Conservation (phyloP, 2,113 vertebrate species). For the Otis tarda region DNA sequence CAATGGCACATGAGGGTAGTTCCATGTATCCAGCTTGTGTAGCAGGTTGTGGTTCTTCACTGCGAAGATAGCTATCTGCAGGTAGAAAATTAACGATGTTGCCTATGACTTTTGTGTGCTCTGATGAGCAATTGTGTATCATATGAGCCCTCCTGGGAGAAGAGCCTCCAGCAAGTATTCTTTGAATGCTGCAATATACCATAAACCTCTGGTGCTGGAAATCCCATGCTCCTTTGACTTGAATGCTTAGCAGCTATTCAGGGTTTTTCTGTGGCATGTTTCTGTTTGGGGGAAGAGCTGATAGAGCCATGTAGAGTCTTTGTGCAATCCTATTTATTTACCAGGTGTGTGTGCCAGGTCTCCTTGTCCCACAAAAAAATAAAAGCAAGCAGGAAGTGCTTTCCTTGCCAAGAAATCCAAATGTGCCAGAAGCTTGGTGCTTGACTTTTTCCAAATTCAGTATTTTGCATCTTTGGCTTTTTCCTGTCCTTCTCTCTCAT, state of each 20-base stretch:
- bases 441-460: background rate
- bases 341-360: background rate
- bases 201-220: conserved; percentile 6
- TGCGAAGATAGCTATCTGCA: background rate
- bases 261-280: background rate
- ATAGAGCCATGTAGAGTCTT: conserved; percentile 30
- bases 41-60: background rate
- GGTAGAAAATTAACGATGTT: background rate
- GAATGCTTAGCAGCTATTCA: conserved; percentile 8
- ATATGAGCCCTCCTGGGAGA: background rate
- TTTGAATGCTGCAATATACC: background rate
- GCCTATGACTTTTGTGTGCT: background rate
- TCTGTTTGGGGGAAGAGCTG: conserved; percentile 6
- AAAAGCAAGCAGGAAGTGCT: background rate
- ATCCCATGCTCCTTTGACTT: background rate
- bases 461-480: background rate
- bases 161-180: background rate
- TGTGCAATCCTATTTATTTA: conserved; percentile 15
- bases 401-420: background rate
- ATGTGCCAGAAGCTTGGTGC: background rate
- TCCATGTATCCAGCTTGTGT: background rate
- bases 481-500: background rate
- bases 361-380: background rate
- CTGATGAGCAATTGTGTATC: background rate
- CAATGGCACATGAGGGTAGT: background rate